Conservation (phyloP, 2,888 invertebrate genomes). For the Endotricha flammealis region DNA sequence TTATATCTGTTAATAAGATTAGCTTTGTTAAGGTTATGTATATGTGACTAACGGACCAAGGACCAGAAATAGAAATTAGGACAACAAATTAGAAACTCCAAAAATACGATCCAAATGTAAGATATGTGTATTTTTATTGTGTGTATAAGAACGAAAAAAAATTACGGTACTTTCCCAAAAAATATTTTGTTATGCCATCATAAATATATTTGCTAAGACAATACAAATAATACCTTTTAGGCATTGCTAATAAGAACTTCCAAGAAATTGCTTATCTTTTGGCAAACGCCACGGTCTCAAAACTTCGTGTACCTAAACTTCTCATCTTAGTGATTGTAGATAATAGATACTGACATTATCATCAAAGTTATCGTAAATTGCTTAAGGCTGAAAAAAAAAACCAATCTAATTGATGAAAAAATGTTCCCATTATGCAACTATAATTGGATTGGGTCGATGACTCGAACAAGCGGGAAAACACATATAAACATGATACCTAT, state of each 20-base stretch:
- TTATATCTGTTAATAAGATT: slow-evolving; percentile 29
- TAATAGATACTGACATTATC: slow-evolving; percentile 28
- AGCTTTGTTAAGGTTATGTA: slow-evolving; percentile 14
- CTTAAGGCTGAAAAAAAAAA: slow-evolving; percentile 52
- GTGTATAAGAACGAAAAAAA: no score
- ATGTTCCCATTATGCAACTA: slow-evolving; percentile 57
- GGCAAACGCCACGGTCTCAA: no score
- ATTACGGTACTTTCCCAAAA: no score
- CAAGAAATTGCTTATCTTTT: no score
- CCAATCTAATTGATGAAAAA: slow-evolving; percentile 48
- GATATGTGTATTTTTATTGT: no score
- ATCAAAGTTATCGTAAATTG: slow-evolving; percentile 49
- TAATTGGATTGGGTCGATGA: slow-evolving; percentile 68
- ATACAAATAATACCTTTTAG: no score
- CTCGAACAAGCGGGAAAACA: slow-evolving; percentile 45
- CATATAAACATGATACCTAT: slow-evolving; percentile 27
- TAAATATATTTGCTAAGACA: no score
- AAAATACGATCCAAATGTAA: no score
- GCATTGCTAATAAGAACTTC: no score
- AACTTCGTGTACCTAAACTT: no score
- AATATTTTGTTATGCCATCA: no score
- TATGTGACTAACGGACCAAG: slow-evolving; percentile 15
- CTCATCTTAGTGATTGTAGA: slow-evolving; percentile 1
- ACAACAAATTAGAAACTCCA: background rate
- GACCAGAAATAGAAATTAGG: slow-evolving; percentile 13